These are phyloP conservation scores for Caenorhabditis sinica DNA, from an alignment of 2,888 invertebrate genomes.

Conservation along the genomic window DNA sequence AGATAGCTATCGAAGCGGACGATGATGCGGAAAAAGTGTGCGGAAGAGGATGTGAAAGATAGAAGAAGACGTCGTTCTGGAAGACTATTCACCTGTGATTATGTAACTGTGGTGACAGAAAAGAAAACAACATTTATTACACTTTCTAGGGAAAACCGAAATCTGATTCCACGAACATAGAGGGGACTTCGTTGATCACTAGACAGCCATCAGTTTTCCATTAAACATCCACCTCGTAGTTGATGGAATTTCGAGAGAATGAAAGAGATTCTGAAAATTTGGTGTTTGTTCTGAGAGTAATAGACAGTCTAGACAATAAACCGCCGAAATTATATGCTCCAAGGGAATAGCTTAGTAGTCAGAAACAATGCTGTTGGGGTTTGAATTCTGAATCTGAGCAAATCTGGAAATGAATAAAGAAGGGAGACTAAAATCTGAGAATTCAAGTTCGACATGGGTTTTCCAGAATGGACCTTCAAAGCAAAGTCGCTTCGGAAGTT, in stretches of 20 bases:
- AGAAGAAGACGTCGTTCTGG: slow-evolving; percentile 47
- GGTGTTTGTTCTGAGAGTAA: neutral
- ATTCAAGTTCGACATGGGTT: too few relatives aligned
- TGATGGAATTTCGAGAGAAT: neutral
- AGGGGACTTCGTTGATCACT: neutral
- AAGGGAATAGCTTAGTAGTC: neutral
- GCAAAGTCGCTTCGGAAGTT: too few relatives aligned
- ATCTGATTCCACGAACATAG: neutral
- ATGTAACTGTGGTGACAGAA: slow-evolving; percentile 36
- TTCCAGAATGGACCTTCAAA: too few relatives aligned
- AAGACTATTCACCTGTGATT: slow-evolving; percentile 48
- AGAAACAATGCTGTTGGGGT: slow-evolving; percentile 1
- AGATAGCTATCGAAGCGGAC: slow-evolving; percentile 65
- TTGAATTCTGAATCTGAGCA: neutral
- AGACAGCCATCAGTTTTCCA: neutral
- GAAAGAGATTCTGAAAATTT: neutral
- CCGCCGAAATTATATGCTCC: neutral
- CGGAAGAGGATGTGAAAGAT: slow-evolving; percentile 40
- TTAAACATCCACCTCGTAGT: neutral
- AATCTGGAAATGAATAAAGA: neutral
- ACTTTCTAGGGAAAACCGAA: neutral
- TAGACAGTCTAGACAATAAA: slow-evolving; percentile 10
- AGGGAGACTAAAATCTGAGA: too few relatives aligned
- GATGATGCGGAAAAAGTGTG: slow-evolving; percentile 61
- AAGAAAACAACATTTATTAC: slow-evolving; percentile 3